Evolutionary conservation across 2,888 invertebrate genomes (phyloP), one percentile per base, ranked within the genome.

Genomic region (Oxystoma pomonae): DNA sequence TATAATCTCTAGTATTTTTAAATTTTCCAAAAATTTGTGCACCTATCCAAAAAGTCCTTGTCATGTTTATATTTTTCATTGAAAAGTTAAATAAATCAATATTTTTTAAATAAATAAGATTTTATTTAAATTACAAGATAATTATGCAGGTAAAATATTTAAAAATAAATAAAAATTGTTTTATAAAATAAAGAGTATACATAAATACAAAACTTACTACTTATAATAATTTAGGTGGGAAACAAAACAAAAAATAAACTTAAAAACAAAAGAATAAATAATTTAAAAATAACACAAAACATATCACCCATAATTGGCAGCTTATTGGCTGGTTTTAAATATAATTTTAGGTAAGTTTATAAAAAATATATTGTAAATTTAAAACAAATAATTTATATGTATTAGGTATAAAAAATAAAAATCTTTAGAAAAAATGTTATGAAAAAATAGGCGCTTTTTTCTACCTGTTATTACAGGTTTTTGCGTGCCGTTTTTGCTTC

Each of bases 221-320:
- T 63, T 53, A 62, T 58, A 53, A 61, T 56, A 60, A 65, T 51
- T 55, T 52, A 53, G 58, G 51, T n/a, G n/a, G n/a, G n/a, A n/a
- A n/a, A n/a, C 58, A n/a, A n/a, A n/a, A n/a, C n/a, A n/a, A n/a
- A n/a, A n/a, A n/a, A n/a, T n/a, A n/a, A n/a, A n/a, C n/a, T 52
- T 21, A 64, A 63, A 64, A 64, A 67, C 61, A 57, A 62, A 64
- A 61, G 58, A 58, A 59, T 57, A 49, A 64, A 16, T 20, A 57
- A 62, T 60, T 18, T 60, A 20, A 35, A 35, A 35, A 35, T 35
- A 56, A 55, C 35, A 35, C 22, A 22, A 60, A 62, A 58, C 65
- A 65, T 70, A 70, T 69, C 70, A 70, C 70, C 67, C 69, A 16
- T 35, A 35, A 50, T 21, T 68, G 69, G 70, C 70, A 71, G 69